Evolutionary conservation across 2,797 vertebrate genomes (phyloP).

Genomic region (Phataginus tricuspis): DNA sequence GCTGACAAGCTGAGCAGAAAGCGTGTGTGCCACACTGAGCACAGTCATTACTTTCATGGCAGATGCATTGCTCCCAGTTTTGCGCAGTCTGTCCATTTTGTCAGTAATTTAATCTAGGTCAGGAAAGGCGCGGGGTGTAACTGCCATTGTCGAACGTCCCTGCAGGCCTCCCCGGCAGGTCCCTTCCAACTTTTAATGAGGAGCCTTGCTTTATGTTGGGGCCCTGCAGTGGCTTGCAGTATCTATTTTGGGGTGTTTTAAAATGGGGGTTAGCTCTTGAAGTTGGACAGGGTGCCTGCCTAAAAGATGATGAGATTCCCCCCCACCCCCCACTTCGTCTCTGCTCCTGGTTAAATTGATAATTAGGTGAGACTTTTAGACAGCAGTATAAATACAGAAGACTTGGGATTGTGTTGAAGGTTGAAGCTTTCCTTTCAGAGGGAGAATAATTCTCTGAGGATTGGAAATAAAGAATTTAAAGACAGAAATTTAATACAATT

Average conservation of each 20-base stretch:
- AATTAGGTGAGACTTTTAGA: constrained; percentile 68
- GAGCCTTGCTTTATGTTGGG: constrained; percentile 73
- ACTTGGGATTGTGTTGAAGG: constrained; percentile 55
- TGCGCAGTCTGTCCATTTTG: constrained; percentile 79
- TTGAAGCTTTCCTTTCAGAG: constrained; percentile 38
- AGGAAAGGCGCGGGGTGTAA: constrained; percentile 76
- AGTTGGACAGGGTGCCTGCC: constrained; percentile 62
- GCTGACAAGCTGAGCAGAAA: constrained; percentile 69
- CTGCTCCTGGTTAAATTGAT: constrained; percentile 68
- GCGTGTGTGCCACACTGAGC: constrained; percentile 63
- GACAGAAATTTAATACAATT: constrained; percentile 38
- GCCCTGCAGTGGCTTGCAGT: constrained; percentile 44
- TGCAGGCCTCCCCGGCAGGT: constrained; percentile 64
- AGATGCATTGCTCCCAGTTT: constrained; percentile 65
- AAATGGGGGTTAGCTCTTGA: constrained; percentile 59
- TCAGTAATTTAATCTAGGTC: constrained; percentile 78
- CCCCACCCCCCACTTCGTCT: background rate
- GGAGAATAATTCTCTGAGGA: constrained; percentile 46
- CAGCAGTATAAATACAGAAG: constrained; percentile 58
- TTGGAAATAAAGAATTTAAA: constrained; percentile 64
- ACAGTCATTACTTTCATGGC: constrained; percentile 71
- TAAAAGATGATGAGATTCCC: constrained; percentile 52
- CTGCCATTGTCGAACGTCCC: constrained; percentile 58
- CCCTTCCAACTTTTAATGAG: constrained; percentile 78
- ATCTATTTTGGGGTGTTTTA: constrained; percentile 72